Evolutionary conservation across 1,140 invertebrate species (phyloP), one percentile per base, ranked within the genome.

Genomic region (Andrena cerasifolii): DNA sequence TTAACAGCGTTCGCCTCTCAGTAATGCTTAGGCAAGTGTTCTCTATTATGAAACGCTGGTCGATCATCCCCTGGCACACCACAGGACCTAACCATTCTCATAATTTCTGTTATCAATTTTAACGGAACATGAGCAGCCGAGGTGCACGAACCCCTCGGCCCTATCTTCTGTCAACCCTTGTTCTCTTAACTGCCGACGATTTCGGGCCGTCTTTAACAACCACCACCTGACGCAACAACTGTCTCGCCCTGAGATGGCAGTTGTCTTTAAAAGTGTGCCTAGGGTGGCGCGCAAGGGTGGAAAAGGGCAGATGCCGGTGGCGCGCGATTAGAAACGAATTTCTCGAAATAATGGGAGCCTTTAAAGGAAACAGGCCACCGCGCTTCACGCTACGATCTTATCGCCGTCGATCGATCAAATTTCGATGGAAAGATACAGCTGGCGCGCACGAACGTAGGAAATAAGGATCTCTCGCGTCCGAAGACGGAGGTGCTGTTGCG

Each of bases 221-320:
- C 79, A 61, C 89, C 90, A 91, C 86, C 90, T 91, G 90, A 91
- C 89, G 89, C 88, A 49, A 72, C 89, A 90, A 90, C 88, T 90
- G 89, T 82, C 87, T 67, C 28, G 14, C 36, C 85, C 59, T 66
- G 67, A 86, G 82, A 58, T 85, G 81, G 74, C 89, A 89, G 88
- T 89, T 90, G 87, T 83, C 87, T 84, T 73, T 65, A 62, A 73
- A 63, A 63, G 81, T 84, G 79, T 51, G 62, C 66, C 65, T 33
- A 54, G 83, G 78, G 82, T 78, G 58, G 70, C 61, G 10, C 12
- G 43, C 14, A 80, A 80, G 83, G 82, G 82, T 75, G 33, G 65
- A 81, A 81, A 80, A 68, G 71, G 83, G 89, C 90, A 91, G 89
- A 90, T 91, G 90, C 83, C 78, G 67, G 56, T 82, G 47, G 45